Percentiles rank a stretch among this genome's conserved stretches.
Conservation (phyloP, 2,888 invertebrate species). For the Mythimna ferrago region DNA sequence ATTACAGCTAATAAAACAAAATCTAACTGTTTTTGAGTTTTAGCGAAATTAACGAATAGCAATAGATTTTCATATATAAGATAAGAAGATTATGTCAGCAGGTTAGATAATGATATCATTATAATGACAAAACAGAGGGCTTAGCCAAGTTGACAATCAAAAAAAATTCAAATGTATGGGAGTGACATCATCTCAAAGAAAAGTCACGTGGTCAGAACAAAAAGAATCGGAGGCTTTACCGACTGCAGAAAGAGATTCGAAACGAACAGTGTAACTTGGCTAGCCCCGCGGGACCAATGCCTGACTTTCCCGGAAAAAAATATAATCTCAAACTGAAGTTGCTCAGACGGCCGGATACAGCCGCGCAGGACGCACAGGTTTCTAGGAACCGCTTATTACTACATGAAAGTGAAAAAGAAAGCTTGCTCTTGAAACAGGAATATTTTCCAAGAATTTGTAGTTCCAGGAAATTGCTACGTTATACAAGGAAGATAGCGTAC, state of each 20-base stretch:
- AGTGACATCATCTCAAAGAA: too few relatives aligned
- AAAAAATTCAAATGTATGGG: too few relatives aligned
- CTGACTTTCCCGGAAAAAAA: neutral
- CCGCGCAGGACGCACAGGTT: neutral
- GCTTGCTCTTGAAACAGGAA: constrained; percentile 6
- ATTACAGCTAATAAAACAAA: too few relatives aligned
- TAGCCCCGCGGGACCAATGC: too few relatives aligned
- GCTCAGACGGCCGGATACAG: neutral
- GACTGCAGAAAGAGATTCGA: too few relatives aligned
- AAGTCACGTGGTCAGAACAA: neutral
- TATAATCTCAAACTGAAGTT: neutral
- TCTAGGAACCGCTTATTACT: constrained; percentile 3
- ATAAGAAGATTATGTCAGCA: neutral
- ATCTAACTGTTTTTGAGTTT: too few relatives aligned
- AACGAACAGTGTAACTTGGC: too few relatives aligned
- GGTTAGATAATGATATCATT: neutral
- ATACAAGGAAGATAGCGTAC: neutral
- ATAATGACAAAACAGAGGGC: neutral
- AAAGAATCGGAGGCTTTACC: too few relatives aligned
- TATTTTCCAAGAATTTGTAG: neutral
- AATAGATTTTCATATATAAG: too few relatives aligned
- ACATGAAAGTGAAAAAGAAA: constrained; percentile 16
- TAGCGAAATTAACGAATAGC: too few relatives aligned
- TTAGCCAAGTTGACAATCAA: too few relatives aligned
- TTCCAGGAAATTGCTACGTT: neutral